These are phyloP conservation scores for Drosophila azteca DNA, from an alignment of 1,140 invertebrate species.

Conservation along the genomic window DNA sequence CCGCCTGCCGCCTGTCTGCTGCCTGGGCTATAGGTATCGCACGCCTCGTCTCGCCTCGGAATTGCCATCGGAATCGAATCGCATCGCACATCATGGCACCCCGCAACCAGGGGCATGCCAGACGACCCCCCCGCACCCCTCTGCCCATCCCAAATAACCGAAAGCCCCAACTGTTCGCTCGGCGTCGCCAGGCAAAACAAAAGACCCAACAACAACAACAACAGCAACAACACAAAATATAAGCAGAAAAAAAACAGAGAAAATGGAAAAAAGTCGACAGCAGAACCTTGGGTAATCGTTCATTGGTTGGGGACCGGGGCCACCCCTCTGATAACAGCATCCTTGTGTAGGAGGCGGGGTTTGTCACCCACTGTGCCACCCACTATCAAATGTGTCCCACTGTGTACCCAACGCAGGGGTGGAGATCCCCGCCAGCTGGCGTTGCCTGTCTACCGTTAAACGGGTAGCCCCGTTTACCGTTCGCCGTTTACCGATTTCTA, in stretches of 20 bases:
- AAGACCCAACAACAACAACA: slow-evolving; percentile 9
- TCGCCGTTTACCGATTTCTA: slow-evolving; percentile 22
- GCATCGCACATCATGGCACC: too few relatives aligned
- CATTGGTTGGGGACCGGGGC: slow-evolving; percentile 27
- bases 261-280: slow-evolving; percentile 37
- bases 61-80: too few relatives aligned
- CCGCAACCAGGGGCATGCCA: neutral
- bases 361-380: too few relatives aligned
- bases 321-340: slow-evolving; percentile 4
- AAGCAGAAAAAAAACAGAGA: slow-evolving; percentile 3
- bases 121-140: too few relatives aligned
- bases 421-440: too few relatives aligned
- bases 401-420: too few relatives aligned
- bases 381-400: too few relatives aligned
- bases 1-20: slow-evolving; percentile 49
- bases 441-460: neutral
- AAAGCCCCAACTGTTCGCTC: slow-evolving; percentile 17
- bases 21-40: slow-evolving; percentile 19
- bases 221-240: slow-evolving; percentile 2
- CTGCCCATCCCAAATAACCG: slow-evolving; percentile 12
- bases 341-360: slow-evolving; percentile 4
- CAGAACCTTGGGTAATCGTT: slow-evolving; percentile 46
- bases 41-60: neutral
- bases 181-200: slow-evolving; percentile 39
- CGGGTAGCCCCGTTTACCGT: slow-evolving; percentile 24